phyloP scores from a whole-genome alignment of 2,888 invertebrate species.

The Chironomus tentans region DNA sequence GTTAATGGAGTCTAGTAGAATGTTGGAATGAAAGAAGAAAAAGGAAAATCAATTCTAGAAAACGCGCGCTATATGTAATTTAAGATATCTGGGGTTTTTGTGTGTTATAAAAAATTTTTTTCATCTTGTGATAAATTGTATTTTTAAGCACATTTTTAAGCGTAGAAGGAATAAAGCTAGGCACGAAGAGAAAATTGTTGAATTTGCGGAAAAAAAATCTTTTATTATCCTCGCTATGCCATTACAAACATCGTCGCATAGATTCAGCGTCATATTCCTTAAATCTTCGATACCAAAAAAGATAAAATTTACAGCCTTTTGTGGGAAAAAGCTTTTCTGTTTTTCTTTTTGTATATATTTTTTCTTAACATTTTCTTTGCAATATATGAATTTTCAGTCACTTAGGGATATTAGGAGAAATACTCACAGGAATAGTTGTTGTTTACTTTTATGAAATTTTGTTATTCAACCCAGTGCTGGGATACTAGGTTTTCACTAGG shows the following conservation, averaged over 20 bases:
- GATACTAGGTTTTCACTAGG: too few relatives aligned
- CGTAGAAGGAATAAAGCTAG: not conserved
- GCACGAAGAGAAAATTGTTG: not conserved
- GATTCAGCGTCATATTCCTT: not conserved
- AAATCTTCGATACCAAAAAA: not conserved
- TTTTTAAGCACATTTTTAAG: conserved; percentile 3
- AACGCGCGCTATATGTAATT: conserved; percentile 13
- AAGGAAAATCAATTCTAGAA: conserved; percentile 17
- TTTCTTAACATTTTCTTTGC: not conserved
- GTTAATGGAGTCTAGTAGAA: conserved; percentile 16
- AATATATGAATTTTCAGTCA: too few relatives aligned
- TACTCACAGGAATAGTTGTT: too few relatives aligned
- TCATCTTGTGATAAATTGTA: conserved; percentile 14
- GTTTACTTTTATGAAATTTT: too few relatives aligned
- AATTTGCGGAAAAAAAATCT: not conserved
- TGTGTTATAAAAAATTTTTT: not conserved
- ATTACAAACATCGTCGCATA: not conserved
- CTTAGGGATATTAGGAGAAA: too few relatives aligned
- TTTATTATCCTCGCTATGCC: not conserved
- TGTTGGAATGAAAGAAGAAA: not conserved
- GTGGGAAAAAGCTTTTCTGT: not conserved
- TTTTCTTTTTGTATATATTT: not conserved
- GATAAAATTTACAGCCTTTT: too few relatives aligned
- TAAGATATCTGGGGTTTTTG: conserved; percentile 1
- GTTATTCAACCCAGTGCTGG: too few relatives aligned